Evolutionary conservation across 2,888 invertebrate species (phyloP), one percentile per base, ranked within the genome.

Genomic region (Zaprionus bogoriensis): DNA sequence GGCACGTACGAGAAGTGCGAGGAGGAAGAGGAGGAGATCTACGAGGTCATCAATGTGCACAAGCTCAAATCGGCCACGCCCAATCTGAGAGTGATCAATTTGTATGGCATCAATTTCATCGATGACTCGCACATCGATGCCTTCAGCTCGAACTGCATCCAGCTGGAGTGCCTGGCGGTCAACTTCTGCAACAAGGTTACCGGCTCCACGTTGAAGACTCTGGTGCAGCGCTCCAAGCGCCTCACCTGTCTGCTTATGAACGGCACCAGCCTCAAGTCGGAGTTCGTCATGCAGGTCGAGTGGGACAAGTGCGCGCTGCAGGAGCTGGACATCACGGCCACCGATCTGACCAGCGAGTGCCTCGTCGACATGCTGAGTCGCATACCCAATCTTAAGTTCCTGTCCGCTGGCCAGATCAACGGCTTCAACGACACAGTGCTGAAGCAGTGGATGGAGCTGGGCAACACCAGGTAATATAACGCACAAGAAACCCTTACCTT

Each of bases 81-180:
- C 0, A 99, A 99, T 92, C 92, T 99, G 66, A 93, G 98, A 68
- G 98, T 99, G 6, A 99, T 99, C 87, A 99, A 99, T 91, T 92
- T 99, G 46, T 99, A 99, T 90, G 99, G 99, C 0, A 99, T 99
- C 76, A 98, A 98, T 91, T 99, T 99, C 81, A 97, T 99, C 5
- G 99, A 99, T 83, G 99, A 99, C 92, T 97, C 97, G 0, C 99
- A 99, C 85, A 98, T 99, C 45, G 99, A 99, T 89, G 98, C 99
- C 0, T 97, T 99, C 91, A 97, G 97, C 78, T 97, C 97, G 2
- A 98, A 98, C 89, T 98, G 98, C 90, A 98, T 98, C 83, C 93
- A 99, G 94, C 92, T 99, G 88, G 99, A 99, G 91, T 98, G 98
- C 87, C 92, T 99, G 66, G 98, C 99, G 3, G 97, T 99, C 5